phyloP scores from a whole-genome alignment of 1,140 invertebrate species.

The Agrilus planipennis region DNA sequence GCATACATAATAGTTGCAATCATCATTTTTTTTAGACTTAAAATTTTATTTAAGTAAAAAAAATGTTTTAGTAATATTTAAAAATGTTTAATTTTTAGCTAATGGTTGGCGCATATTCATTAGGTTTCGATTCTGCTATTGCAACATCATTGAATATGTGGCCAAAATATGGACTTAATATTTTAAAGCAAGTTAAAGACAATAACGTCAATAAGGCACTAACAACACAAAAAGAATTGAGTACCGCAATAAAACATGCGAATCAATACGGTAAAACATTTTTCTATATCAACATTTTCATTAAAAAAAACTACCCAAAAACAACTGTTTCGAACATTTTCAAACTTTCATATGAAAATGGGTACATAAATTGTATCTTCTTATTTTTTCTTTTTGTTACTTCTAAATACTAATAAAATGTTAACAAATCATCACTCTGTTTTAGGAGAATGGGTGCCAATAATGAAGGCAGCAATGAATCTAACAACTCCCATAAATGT shows the following conservation, averaged over 20 bases:
- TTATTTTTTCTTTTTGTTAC: no score
- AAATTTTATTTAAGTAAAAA: no score
- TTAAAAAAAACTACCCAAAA: no score
- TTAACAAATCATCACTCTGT: neutral
- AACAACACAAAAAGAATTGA: constrained; percentile 37
- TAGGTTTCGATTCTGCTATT: constrained; percentile 57
- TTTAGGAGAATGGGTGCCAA: constrained; percentile 50
- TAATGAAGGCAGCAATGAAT: constrained; percentile 55
- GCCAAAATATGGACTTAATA: constrained; percentile 34
- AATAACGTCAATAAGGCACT: constrained; percentile 30
- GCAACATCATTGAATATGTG: constrained; percentile 51
- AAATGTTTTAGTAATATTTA: no score
- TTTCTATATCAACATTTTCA: no score
- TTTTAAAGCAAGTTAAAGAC: constrained; percentile 31
- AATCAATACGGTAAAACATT: constrained; percentile 41
- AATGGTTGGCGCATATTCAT: constrained; percentile 42
- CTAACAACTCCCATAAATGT: constrained; percentile 43
- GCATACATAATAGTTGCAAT: no score
- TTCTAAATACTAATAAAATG: no score
- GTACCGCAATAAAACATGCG: constrained; percentile 30
- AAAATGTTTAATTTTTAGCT: constrained; percentile 34
- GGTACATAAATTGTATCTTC: no score
- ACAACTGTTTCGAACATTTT: no score
- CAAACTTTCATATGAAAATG: no score
- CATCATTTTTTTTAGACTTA: no score